Evolutionary conservation across 2,888 invertebrate genomes (phyloP), one percentile per base, ranked within the genome.

Genomic region (Eustalomyia histrio): DNA sequence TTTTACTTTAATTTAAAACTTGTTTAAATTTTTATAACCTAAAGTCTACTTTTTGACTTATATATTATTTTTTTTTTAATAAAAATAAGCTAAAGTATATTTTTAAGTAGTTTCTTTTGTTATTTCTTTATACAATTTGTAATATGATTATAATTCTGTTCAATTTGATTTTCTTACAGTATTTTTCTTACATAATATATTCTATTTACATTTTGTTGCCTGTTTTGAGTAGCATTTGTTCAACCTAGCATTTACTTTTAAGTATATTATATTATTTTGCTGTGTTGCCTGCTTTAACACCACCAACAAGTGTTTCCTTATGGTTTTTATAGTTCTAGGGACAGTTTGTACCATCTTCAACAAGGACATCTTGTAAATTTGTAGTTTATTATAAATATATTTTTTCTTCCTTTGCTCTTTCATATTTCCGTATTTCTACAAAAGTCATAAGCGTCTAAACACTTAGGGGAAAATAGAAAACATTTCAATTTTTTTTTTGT

Each of bases 221-320:
- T 68, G 50, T 24, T 16, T 39, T 71, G 53, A 33, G 47, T 65
- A 75, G 69, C 55, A 71, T 69, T 65, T 75, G 74, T 64, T 61
- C 64, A 69, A 75, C 63, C 69, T 79, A 61, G 64, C 69, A 74
- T 75, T 75, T 69, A 79, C 35, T 73, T 76, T 60, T 71, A 68
- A 75, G 79, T 47, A 55, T 67, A 71, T 75, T 71, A 71, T 68
- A 60, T 64, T 65, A 58, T 60, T 65, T 39, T 10, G 69, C 60
- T 69, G 64, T 61, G 21, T 55, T 74, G 79, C 75, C 29, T 43
- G 53, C 43, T 55, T 61, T 47, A 21, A 68, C 33, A 63, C 47
- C 64, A 57, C 57, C 57, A 76, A 68, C 75, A 76, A 76, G 75
- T 76, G 68, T 63, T 55, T 69, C 50, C 47, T 47, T 24, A 63